Evolutionary conservation across 2,888 invertebrate genomes (phyloP).

Genomic region (Dryomyza anilis): DNA sequence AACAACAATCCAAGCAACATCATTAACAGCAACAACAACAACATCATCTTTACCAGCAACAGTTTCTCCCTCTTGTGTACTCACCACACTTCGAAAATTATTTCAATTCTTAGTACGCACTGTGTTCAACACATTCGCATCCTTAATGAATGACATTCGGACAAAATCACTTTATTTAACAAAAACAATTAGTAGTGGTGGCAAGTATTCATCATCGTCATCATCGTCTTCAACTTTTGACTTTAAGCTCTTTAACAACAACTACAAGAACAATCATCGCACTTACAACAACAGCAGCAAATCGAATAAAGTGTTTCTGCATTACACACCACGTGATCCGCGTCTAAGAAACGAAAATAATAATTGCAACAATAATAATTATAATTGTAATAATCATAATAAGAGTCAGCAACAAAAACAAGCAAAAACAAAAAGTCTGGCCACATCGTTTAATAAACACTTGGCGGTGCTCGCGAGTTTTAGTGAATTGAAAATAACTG

Average conservation of each 20-base stretch:
- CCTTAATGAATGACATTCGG: conserved; percentile 61
- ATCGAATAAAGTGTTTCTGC: conserved; percentile 59
- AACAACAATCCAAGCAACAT: too few species aligned
- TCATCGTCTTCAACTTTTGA: conserved; percentile 26
- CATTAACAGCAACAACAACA: too few species aligned
- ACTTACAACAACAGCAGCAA: conserved; percentile 57
- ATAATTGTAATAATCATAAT: too few species aligned
- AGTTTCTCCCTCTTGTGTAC: too few species aligned
- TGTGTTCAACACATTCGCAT: conserved; percentile 53
- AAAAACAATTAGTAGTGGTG: too few species aligned
- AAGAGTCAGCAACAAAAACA: conserved; percentile 26
- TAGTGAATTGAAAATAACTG: conserved; percentile 54
- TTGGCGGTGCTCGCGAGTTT: conserved; percentile 32
- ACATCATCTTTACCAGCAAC: too few species aligned
- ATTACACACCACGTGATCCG: conserved; percentile 60
- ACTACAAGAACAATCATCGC: conserved; percentile 50
- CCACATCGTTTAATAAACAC: conserved; percentile 52
- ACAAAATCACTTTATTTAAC: conserved; percentile 50
- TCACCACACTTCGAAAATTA: too few species aligned
- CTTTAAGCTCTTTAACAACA: conserved; percentile 35
- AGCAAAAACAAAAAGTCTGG: conserved; percentile 9
- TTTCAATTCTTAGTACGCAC: conserved; percentile 42
- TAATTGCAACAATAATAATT: too few species aligned
- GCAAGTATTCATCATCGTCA: conserved; percentile 7
- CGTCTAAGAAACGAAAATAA: conserved; percentile 54